Evolutionary conservation across 2,797 vertebrate species (phyloP).

Genomic region (Periophthalmus magnuspinnatus): DNA sequence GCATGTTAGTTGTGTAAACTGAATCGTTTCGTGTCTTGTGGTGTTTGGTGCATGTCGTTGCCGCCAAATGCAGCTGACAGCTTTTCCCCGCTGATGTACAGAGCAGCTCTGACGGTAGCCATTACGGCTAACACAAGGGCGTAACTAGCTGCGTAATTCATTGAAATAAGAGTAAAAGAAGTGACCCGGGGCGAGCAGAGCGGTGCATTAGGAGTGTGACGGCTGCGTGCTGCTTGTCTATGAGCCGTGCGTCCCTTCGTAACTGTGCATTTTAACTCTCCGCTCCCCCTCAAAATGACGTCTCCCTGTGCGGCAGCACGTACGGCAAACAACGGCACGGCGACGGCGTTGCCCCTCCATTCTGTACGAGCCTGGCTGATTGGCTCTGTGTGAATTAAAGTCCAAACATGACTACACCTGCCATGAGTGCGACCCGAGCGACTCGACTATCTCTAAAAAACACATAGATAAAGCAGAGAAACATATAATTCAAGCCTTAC

Average conservation of each 20-base stretch:
- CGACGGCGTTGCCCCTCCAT: conserved; percentile 74
- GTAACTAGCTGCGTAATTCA: conserved; percentile 36
- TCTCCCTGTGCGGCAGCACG: conserved; percentile 83
- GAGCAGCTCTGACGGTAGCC: conserved; percentile 53
- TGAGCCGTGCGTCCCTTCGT: conserved; percentile 76
- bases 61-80: conserved; percentile 11
- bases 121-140: conserved; percentile 60
- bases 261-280: conserved; percentile 71
- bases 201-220: conserved; percentile 60
- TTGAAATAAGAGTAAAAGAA: conserved; percentile 8
- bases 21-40: neutral
- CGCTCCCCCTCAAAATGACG: conserved; percentile 82
- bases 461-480: neutral
- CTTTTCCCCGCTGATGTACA: conserved; percentile 15
- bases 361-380: conserved; percentile 56
- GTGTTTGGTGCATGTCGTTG: neutral
- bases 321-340: conserved; percentile 76
- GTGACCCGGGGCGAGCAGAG: conserved; percentile 28
- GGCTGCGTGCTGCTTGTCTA: conserved; percentile 71
- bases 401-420: neutral
- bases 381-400: conserved; percentile 24
- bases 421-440: neutral
- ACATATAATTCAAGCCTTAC: conserved; percentile 63
- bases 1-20: neutral
- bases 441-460: neutral